Evolutionary conservation across 1,140 invertebrate genomes (phyloP).

Genomic region (Saccostrea glomerata): DNA sequence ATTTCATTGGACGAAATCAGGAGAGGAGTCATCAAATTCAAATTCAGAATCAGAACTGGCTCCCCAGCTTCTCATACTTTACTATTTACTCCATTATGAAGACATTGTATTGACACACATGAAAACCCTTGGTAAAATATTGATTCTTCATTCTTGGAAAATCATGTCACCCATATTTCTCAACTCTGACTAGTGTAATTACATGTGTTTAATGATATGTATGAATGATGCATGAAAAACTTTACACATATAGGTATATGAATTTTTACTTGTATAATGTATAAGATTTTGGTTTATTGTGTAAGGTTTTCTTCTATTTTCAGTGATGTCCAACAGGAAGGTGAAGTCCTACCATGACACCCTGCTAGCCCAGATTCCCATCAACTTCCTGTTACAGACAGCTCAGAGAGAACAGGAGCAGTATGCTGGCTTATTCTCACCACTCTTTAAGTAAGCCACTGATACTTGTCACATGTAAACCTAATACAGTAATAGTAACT

Average conservation of each 20-base stretch:
- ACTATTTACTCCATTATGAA: slow-evolving; percentile 96
- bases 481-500: background rate
- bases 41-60: slow-evolving; percentile 81
- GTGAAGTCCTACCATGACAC: slow-evolving; percentile 92
- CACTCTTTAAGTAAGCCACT: slow-evolving; percentile 72
- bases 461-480: background rate
- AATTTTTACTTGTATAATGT: background rate
- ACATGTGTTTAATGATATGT: too few species aligned
- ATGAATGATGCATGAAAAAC: too few species aligned
- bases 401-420: slow-evolving; percentile 94
- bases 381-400: slow-evolving; percentile 95
- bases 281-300: background rate
- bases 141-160: background rate
- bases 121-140: slow-evolving; percentile 81
- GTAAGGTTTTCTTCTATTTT: slow-evolving; percentile 36
- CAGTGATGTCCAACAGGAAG: slow-evolving; percentile 84
- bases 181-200: background rate
- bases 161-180: too few species aligned
- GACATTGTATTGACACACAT: slow-evolving; percentile 91
- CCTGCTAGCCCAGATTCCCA: slow-evolving; percentile 93
- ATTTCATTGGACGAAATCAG: slow-evolving; percentile 79
- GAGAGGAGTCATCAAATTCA: slow-evolving; percentile 17
- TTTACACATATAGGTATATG: too few species aligned
- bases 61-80: slow-evolving; percentile 92
- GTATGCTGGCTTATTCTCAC: slow-evolving; percentile 83